A percentile compares a stretch with the other conserved stretches of the same genome.
Conservation (phyloP, 2,113 vertebrate genomes). For the Myodes glareolus region DNA sequence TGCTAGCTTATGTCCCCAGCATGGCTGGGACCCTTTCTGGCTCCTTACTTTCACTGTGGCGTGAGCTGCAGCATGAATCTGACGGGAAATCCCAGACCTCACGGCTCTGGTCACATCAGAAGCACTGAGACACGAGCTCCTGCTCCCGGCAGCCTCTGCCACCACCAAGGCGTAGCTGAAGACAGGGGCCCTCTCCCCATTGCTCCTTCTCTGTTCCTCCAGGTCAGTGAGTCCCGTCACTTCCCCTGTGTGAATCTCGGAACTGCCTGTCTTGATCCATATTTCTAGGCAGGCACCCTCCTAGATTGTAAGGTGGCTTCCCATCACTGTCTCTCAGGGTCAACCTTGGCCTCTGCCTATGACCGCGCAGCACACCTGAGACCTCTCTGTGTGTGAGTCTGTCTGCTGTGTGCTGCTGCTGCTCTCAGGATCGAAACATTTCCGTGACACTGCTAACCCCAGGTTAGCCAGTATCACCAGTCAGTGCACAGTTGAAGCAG, state of each 20-base stretch:
- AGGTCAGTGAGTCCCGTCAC: not conserved
- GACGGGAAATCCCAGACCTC: not conserved
- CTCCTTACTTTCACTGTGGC: not conserved
- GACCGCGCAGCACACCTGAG: not conserved
- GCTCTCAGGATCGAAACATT: not conserved
- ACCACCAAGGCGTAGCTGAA: not conserved
- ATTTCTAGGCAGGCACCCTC: not conserved
- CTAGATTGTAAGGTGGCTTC: not conserved
- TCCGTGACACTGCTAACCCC: rapidly evolving
- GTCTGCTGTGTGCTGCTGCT: not conserved
- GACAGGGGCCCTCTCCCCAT: too few relatives aligned
- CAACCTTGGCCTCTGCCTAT: not conserved
- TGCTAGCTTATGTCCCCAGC: rapidly evolving
- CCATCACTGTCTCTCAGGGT: not conserved
- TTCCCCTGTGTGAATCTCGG: too few relatives aligned
- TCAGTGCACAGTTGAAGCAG: too few relatives aligned
- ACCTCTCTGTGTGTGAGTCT: not conserved
- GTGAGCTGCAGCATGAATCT: not conserved
- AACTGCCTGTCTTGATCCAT: not conserved
- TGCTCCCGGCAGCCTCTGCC: not conserved
- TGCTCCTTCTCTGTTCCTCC: not conserved
- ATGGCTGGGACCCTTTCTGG: rapidly evolving
- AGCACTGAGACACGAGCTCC: not conserved
- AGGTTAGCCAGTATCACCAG: not conserved
- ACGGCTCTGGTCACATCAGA: not conserved